Evolutionary conservation across 2,797 vertebrate genomes (phyloP), one percentile per base, ranked within the genome.

Genomic region (Pseudomugil tenellus): DNA sequence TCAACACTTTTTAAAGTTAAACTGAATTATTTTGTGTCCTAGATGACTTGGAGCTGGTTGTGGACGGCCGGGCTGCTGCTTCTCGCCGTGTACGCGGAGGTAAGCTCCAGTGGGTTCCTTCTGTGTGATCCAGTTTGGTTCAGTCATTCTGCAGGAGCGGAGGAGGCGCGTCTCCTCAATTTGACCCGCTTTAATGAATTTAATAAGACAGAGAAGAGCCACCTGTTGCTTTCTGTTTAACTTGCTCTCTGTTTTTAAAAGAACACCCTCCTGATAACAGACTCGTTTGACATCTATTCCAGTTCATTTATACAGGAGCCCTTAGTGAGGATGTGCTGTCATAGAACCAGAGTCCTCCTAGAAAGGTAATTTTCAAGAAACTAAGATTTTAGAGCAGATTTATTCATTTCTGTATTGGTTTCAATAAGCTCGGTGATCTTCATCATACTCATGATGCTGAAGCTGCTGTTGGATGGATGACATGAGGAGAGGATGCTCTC

Each of bases 41-140:
- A 82, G 81, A 93, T 93, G 92, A 87, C 73, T 68, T 57, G 72
- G 28, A 74, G 72, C 83, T 71, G 84, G 54, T 35, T 9, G 67
- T 71, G 85, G 79, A 72, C 63, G 29, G 25, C 65, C 0, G 88
- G 74, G 48, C 48, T 90, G 65, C 12, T 92, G 16, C 84, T 94
- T 12, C 66, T 92, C 4, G 75, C 78, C n/a, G 76, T 48, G 0
- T 86, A 37, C 21, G 35, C 70, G 46, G 63, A 90, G 92, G 92
- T 93, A 85, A 80, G 84, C 41, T 3, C 39, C 57, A 1, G 32
- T 2, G 35, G 29, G 29, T 43, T 66, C n/a, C 21, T 51, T n/a
- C 9, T 29, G 0, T 9, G 61, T 1, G 7, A 3, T 3, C 5
- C 64, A 14, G n/a, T 49, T 16, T 43, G 29, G 13, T 32, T 52